Evolutionary conservation across 2,888 invertebrate species (phyloP).

Genomic region (Dorcus hopei): DNA sequence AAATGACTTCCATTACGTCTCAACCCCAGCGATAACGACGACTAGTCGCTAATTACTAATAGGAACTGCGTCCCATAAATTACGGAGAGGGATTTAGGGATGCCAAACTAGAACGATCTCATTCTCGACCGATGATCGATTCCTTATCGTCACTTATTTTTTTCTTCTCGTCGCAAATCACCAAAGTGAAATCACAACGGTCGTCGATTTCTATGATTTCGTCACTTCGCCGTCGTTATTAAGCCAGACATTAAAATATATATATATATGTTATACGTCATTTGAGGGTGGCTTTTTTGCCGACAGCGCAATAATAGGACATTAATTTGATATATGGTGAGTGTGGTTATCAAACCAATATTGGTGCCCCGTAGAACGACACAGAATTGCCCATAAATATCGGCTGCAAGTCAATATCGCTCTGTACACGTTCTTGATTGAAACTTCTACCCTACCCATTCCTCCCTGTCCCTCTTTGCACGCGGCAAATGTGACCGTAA

Average conservation of each 20-base stretch:
- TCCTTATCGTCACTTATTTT: too few relatives aligned
- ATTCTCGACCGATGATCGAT: too few relatives aligned
- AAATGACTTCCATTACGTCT: too few relatives aligned
- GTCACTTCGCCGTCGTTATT: slow-evolving; percentile 10
- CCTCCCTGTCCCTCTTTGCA: slow-evolving; percentile 15
- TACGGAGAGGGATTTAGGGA: too few relatives aligned
- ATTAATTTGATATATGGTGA: slow-evolving; percentile 51
- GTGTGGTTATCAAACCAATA: slow-evolving; percentile 52
- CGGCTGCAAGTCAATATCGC: slow-evolving; percentile 48
- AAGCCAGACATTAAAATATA: slow-evolving; percentile 27
- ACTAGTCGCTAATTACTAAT: too few relatives aligned
- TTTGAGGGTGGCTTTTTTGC: slow-evolving; percentile 38
- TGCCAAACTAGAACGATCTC: too few relatives aligned
- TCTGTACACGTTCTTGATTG: slow-evolving; percentile 41
- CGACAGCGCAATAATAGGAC: slow-evolving; percentile 51
- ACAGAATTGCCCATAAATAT: slow-evolving; percentile 52
- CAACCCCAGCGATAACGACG: too few relatives aligned
- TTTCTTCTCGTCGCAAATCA: too few relatives aligned
- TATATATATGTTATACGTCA: slow-evolving; percentile 9
- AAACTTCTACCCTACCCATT: slow-evolving; percentile 32
- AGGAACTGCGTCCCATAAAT: too few relatives aligned
- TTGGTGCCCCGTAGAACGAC: slow-evolving; percentile 49
- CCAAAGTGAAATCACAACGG: too few relatives aligned
- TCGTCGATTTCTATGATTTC: too few relatives aligned
- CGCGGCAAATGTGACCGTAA: neutral